Evolutionary conservation across 2,888 invertebrate species (phyloP).

Genomic region (Chalcosyrphus nemorum): DNA sequence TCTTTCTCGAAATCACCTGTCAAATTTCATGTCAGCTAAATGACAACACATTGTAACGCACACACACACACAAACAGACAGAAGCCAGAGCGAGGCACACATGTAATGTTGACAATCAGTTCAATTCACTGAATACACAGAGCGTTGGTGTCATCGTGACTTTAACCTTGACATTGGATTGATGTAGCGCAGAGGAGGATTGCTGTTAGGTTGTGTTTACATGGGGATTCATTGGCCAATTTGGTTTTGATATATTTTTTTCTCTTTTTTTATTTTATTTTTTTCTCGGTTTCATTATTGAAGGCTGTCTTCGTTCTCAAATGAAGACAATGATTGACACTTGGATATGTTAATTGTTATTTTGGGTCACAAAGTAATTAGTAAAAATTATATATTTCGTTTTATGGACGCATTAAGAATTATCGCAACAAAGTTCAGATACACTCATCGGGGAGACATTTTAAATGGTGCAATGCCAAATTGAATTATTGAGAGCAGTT

Average conservation of each 20-base stretch:
- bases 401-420: not conserved
- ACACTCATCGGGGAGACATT: not conserved
- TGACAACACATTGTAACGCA: constrained; percentile 38
- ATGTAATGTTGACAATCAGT: constrained; percentile 46
- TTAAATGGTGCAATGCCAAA: not conserved
- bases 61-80: not conserved
- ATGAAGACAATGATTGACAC: constrained; percentile 24
- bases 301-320: not conserved
- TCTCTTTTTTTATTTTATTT: not conserved
- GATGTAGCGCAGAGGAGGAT: constrained; percentile 24
- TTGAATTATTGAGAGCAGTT: too few relatives aligned
- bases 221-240: constrained; percentile 35
- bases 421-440: not conserved
- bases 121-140: constrained; percentile 37
- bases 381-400: not conserved
- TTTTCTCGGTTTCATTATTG: not conserved
- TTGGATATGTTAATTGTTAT: constrained; percentile 26
- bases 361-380: constrained; percentile 35
- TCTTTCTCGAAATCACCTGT: constrained; percentile 38
- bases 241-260: constrained; percentile 13
- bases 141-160: constrained; percentile 63
- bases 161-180: constrained; percentile 67
- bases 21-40: constrained; percentile 44
- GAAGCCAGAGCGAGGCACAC: not conserved
- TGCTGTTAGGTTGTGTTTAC: constrained; percentile 26